Evolutionary conservation across 2,797 vertebrate species (phyloP).

Genomic region (Micrastur ruficollis): DNA sequence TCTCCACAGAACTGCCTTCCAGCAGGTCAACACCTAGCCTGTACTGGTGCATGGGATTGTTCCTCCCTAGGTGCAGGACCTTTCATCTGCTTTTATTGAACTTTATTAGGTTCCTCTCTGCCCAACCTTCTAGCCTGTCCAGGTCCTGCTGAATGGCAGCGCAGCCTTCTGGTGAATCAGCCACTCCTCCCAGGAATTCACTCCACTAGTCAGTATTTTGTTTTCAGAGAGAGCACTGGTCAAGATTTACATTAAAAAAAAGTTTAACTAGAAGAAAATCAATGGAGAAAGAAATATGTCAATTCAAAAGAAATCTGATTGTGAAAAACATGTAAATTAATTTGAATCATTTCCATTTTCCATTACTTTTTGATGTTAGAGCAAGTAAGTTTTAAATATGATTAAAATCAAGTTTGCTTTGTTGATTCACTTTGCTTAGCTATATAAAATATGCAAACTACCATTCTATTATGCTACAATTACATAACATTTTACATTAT

Average conservation of each 20-base stretch:
- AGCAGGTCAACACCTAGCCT: too few relatives aligned
- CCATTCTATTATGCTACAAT: neutral
- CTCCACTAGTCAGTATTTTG: neutral
- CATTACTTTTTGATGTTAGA: neutral
- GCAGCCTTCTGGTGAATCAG: too few relatives aligned
- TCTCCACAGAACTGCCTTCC: too few relatives aligned
- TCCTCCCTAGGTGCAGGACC: too few relatives aligned
- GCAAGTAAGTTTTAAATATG: neutral
- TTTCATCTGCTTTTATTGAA: too few relatives aligned
- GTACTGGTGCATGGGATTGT: too few relatives aligned
- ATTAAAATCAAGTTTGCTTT: neutral
- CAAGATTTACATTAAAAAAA: neutral
- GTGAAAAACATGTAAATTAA: neutral
- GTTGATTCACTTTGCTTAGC: neutral
- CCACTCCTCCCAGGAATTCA: neutral
- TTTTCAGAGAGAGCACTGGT: neutral
- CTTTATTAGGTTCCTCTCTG: too few relatives aligned
- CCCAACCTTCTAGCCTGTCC: too few relatives aligned
- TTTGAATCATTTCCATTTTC: neutral
- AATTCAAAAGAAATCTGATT: neutral
- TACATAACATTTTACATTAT: neutral
- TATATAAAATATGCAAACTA: neutral
- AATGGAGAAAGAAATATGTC: neutral
- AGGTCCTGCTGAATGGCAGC: too few relatives aligned
- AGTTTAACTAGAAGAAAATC: neutral